Base-by-base conservation (phyloP, 2,888 invertebrate genomes). In the Ophion costatus region DNA sequence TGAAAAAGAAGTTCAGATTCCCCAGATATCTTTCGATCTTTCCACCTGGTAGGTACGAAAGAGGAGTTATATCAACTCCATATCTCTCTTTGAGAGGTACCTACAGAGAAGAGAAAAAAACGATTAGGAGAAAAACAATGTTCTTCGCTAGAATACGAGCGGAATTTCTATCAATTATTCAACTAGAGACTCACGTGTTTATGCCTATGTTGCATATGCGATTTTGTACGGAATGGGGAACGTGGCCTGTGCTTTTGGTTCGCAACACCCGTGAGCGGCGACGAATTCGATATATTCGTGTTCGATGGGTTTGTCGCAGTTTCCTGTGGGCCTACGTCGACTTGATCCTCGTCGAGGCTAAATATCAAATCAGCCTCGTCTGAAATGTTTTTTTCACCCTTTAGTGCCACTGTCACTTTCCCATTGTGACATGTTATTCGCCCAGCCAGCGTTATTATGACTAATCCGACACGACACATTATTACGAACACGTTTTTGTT, bases 1-100 rank as follows among this genome's bases (percentile, higher is more conserved):
- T 99, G 92, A 99, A 98, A 94, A 99, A 98, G 94, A 99, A 98
- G 91, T 99, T 97, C 86, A 98, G 94, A 92, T 98, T 97, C 87
- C 99, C 98, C 90, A 99, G 95, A 91, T 98, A 97, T 87, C 97
- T 95, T 88, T 97, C 96, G 83, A 97, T 96, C 89, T 95, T 95
- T 63, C 96, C 97, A 75, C 97, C 97, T 20, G 97, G 97, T 85
- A 98, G 95, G 90, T 96, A 96, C 74, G 97, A 96, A 61, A 98
- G 94, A 0, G 98, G 97, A 0, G 98, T 97, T 88, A 99, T 96
- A 91, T 97, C 96, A 84, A 97, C 96, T 90, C 98, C 95, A 94
- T 94, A 95, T 89, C 95, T 93, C 91, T 95, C 95, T 87, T 94
- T 94, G 92, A 93, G 87, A 73, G 93, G 93, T 71, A 93, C 91